Evolutionary conservation across 2,797 vertebrate species (phyloP).

Genomic region (Chloroceryle inda): DNA sequence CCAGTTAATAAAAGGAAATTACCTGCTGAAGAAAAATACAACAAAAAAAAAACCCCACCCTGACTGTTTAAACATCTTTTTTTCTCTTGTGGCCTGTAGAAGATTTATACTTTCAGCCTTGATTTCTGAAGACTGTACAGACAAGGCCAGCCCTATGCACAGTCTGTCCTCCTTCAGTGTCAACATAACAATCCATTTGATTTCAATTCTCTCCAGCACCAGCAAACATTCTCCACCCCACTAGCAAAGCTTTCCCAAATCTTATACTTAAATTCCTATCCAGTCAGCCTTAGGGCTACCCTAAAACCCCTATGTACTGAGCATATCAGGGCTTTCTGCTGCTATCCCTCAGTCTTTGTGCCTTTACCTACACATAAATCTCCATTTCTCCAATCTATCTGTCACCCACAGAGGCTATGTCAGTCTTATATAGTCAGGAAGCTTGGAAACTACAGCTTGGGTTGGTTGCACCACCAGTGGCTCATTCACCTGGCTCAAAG

Average conservation of each 20-base stretch:
- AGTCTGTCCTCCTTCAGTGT: not conserved
- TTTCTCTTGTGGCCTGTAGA: not conserved
- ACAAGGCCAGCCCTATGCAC: not conserved
- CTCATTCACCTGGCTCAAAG: not conserved
- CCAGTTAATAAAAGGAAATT: not conserved
- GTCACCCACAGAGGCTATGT: not conserved
- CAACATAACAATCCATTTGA: not conserved
- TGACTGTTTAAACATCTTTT: not conserved
- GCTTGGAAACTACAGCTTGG: not conserved
- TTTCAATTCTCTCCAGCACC: not conserved
- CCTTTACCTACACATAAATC: not conserved
- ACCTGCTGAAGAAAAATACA: not conserved
- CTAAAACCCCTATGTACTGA: not conserved
- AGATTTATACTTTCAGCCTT: not conserved
- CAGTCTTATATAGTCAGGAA: not conserved
- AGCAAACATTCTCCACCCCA: not conserved
- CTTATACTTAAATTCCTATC: not conserved
- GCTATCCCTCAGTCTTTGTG: not conserved
- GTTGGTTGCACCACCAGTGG: too few relatives aligned
- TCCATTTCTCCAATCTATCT: not conserved
- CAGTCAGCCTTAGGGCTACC: not conserved
- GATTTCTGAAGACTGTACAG: not conserved
- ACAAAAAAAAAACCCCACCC: not conserved
- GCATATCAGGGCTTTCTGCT: not conserved
- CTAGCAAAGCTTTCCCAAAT: not conserved